phyloP scores from a whole-genome alignment of 2,113 vertebrate species.

The Crotophaga sulcirostris region DNA sequence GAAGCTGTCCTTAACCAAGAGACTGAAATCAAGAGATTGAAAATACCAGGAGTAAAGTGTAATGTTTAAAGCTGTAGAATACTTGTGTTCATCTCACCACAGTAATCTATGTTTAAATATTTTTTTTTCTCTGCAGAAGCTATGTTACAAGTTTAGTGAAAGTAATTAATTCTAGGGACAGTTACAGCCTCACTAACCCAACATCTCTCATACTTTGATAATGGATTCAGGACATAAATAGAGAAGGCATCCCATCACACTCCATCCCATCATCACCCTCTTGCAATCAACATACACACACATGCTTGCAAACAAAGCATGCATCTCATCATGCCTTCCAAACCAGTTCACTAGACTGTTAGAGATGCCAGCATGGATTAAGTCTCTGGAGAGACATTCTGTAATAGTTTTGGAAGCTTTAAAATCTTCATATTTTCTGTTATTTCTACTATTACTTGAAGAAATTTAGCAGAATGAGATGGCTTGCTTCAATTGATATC shows the following conservation, averaged over 20 bases:
- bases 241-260: neutral
- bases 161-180: neutral
- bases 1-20: neutral
- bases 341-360: neutral
- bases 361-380: neutral
- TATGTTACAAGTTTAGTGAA: neutral
- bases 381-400: neutral
- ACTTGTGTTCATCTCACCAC: neutral
- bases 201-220: neutral
- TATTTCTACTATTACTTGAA: neutral
- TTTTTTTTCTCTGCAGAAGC: neutral
- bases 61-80: neutral
- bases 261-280: neutral
- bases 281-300: neutral
- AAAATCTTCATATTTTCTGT: neutral
- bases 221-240: neutral
- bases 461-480: conserved; percentile 28
- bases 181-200: neutral
- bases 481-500: neutral
- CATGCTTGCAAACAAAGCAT: neutral
- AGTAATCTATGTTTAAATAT: neutral
- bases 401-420: neutral
- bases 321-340: neutral
- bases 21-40: neutral
- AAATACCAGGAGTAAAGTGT: neutral